These are phyloP conservation scores for Aptenodytes forsteri DNA, from an alignment of 2,113 vertebrate genomes.

Conservation along the genomic window DNA sequence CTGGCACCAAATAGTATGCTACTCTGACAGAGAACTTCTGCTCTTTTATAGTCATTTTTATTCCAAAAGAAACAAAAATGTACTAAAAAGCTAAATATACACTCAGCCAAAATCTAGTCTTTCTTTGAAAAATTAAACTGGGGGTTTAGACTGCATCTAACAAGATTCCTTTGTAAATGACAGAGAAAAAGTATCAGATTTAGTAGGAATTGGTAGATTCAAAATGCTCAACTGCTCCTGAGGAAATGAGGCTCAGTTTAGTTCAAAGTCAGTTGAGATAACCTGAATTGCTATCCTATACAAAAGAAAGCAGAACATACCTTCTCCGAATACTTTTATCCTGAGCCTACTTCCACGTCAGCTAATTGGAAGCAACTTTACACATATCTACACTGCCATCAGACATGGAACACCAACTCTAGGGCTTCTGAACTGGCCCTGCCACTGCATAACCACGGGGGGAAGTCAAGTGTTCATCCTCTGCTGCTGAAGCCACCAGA, in stretches of 20 bases:
- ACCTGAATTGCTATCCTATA: background rate
- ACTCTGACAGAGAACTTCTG: background rate
- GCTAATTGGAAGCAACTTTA: background rate
- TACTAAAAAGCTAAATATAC: background rate
- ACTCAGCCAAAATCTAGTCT: background rate
- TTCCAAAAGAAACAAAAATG: background rate
- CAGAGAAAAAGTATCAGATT: background rate
- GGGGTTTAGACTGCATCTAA: background rate
- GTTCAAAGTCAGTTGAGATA: background rate
- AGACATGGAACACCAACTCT: background rate
- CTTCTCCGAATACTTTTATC: background rate
- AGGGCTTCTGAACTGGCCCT: background rate
- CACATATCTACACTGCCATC: background rate
- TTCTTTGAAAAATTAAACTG: background rate
- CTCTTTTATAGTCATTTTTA: background rate
- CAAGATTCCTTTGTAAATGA: background rate
- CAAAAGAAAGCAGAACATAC: background rate
- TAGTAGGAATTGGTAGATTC: background rate
- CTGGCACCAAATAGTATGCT: background rate
- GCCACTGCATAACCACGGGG: accelerated
- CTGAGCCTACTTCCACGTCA: background rate
- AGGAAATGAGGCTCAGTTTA: background rate
- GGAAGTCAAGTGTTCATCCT: background rate
- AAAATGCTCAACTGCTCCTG: background rate
- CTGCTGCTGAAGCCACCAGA: background rate